Evolutionary conservation across 2,797 vertebrate genomes (phyloP), one percentile per base, ranked within the genome.

Genomic region (Garrulus glandarius): DNA sequence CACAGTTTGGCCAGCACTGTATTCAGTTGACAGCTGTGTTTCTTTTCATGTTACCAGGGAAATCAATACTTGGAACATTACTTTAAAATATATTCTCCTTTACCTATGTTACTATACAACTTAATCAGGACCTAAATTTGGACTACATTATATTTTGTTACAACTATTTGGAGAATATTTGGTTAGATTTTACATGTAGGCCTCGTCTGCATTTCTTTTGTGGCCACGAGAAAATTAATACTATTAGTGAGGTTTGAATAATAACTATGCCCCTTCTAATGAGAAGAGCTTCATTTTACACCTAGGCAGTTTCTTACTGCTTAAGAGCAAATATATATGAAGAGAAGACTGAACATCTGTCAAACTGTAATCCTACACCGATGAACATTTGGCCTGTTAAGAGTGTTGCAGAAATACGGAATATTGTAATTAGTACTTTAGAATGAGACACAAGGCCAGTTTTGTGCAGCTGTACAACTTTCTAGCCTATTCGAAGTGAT

Each of bases 401-500:
- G 15, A 30, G 18, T 72, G 15, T 52, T 87, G 15, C 34, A 57
- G 32, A 80, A 76, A 72, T 3, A 3, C 5, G 15, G 29, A 53
- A 57, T 55, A 7, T 5, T 68, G 11, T 67, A 64, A 34, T 6
- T 76, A 22, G 12, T 63, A 10, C 11, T 39, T 26, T 55, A 44
- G 32, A 41, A 52, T 36, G 5, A 29, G 22, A 11, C 6, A 2
- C 1, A 1, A 79, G 34, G 12, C 6, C 2, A 1, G 1, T 39
- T 88, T 77, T 74, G 7, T 67, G 37, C 61, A 37, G 7, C 41
- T 65, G 13, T 22, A 29, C 1, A 1, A 23, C 24, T 69, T 59
- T 71, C 26, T 30, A 44, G 18, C 21, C 11, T 53, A 9, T 57
- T 84, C 0, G 0, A 55, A 63, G 16, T 1, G 1, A 17, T 65